Evolutionary conservation across 2,888 invertebrate genomes (phyloP).

Genomic region (Acrobasis suavella): DNA sequence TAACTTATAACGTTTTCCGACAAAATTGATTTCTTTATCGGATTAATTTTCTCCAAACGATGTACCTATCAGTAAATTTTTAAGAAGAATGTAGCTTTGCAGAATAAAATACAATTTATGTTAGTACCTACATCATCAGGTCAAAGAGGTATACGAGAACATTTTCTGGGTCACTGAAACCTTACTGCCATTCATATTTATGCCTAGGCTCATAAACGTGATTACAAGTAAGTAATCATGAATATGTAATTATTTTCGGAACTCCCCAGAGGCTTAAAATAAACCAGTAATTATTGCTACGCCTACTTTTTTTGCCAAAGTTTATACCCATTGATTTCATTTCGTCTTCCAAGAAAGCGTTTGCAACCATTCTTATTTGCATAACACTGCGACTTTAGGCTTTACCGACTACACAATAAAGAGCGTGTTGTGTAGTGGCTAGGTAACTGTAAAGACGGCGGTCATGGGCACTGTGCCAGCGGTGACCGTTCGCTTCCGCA

Average conservation of each 20-base stretch:
- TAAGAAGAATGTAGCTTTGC: too few relatives aligned
- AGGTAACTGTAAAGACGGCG: conserved; percentile 45
- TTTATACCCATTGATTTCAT: conserved; percentile 5
- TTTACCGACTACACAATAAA: conserved; percentile 6
- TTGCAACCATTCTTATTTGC: neutral
- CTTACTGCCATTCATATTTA: too few relatives aligned
- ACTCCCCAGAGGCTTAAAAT: neutral
- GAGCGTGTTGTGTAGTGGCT: conserved; percentile 3
- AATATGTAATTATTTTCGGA: neutral
- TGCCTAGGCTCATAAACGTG: too few relatives aligned
- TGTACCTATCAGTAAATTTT: too few relatives aligned
- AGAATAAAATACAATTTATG: too few relatives aligned
- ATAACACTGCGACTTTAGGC: neutral
- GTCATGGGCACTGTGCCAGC: conserved; percentile 74
- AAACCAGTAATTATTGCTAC: neutral
- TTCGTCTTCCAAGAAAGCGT: conserved; percentile 5
- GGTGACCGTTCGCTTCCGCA: conserved; percentile 59
- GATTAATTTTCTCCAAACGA: too few relatives aligned
- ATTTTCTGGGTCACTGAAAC: too few relatives aligned
- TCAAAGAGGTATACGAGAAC: too few relatives aligned
- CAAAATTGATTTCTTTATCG: too few relatives aligned
- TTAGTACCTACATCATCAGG: too few relatives aligned
- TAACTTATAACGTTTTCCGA: too few relatives aligned
- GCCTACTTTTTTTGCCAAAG: neutral
- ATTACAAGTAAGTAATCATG: neutral